phyloP scores from a whole-genome alignment of 2,888 invertebrate species.

The Zygothrica quintamaculata region DNA sequence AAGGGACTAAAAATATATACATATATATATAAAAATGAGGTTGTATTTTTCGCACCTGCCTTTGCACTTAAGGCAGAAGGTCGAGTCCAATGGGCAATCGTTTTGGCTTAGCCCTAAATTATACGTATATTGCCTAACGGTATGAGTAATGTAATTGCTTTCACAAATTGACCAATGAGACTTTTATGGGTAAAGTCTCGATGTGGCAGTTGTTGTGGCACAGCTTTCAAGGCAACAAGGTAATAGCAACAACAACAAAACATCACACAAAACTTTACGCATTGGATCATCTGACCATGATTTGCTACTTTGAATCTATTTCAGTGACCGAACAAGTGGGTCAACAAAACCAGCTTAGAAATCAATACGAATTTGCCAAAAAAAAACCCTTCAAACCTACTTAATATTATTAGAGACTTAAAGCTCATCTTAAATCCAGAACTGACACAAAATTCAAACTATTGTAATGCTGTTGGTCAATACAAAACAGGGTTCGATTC shows the following conservation, averaged over 20 bases:
- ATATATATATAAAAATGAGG: slow-evolving; percentile 1
- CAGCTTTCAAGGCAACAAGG: slow-evolving; percentile 13
- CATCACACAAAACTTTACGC: slow-evolving; percentile 8
- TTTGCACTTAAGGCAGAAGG: slow-evolving; percentile 24
- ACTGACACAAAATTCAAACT: no score
- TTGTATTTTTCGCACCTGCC: slow-evolving; percentile 42
- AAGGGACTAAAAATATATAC: slow-evolving; percentile 10
- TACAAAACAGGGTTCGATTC: no score
- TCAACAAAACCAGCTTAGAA: background rate
- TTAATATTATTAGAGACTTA: no score
- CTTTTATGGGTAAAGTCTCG: slow-evolving; percentile 9
- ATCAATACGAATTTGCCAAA: slow-evolving; percentile 1
- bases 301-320: slow-evolving; percentile 33
- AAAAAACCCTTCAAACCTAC: background rate
- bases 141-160: slow-evolving; percentile 55
- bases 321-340: slow-evolving; percentile 26
- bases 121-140: slow-evolving; percentile 20
- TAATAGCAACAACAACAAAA: slow-evolving; percentile 1
- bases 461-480: no score
- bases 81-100: slow-evolving; percentile 21
- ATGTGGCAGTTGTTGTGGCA: slow-evolving; percentile 2
- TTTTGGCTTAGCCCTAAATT: slow-evolving; percentile 22
- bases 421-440: no score
- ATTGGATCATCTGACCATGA: slow-evolving; percentile 18
- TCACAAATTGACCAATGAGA: slow-evolving; percentile 51